Evolutionary conservation across 2,888 invertebrate species (phyloP).

Genomic region (Oscheius myriophilus): DNA sequence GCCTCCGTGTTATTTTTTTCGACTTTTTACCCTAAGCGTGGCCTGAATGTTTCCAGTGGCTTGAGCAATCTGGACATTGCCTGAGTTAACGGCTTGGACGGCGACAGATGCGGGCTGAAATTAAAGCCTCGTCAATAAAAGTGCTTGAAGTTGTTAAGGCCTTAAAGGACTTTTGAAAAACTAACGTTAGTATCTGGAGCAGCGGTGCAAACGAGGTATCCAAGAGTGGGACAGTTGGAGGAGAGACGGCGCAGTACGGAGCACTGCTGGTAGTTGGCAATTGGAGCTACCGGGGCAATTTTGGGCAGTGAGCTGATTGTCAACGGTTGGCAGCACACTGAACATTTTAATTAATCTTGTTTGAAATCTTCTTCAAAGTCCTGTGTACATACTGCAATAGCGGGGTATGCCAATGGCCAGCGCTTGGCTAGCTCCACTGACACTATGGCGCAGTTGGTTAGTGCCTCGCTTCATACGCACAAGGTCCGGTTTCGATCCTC

Average conservation of each 20-base stretch:
- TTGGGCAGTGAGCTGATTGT: conserved; percentile 22
- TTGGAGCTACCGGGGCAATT: conserved; percentile 13
- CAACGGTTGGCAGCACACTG: conserved; percentile 29
- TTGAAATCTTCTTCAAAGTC: no score
- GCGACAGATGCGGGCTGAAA: conserved; percentile 26
- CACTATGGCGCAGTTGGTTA: no score
- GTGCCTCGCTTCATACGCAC: no score
- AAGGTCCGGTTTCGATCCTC: no score
- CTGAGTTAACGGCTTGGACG: conserved; percentile 22
- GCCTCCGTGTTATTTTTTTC: no score
- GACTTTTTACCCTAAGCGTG: conserved; percentile 21
- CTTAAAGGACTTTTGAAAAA: background rate
- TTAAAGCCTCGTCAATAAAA: background rate
- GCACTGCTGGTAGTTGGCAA: conserved; percentile 21
- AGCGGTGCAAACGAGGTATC: conserved; percentile 28
- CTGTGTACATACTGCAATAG: no score
- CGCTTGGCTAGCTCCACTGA: no score
- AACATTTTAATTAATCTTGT: background rate
- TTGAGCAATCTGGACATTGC: background rate
- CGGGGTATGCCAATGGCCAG: no score
- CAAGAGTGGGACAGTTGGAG: conserved; percentile 26
- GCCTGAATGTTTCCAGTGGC: conserved; percentile 8
- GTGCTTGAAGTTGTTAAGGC: background rate
- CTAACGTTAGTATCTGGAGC: conserved; percentile 32
- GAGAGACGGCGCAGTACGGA: conserved; percentile 28